These are phyloP conservation scores for Balanococcus diminutus DNA, from an alignment of 2,888 invertebrate species.

Conservation along the genomic window DNA sequence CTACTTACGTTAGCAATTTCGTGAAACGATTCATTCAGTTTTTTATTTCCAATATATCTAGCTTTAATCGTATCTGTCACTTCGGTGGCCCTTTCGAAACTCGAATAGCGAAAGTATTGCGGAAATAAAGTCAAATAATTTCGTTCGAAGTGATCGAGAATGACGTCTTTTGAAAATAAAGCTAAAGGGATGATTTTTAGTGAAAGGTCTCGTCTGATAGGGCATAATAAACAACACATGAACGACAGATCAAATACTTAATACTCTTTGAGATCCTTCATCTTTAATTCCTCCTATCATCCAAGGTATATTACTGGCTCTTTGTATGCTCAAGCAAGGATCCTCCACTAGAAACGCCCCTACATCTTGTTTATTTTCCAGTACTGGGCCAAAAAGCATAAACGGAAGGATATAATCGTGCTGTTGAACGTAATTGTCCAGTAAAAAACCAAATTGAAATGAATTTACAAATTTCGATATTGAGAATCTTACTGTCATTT, in stretches of 20 bases:
- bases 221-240: neutral
- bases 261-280: constrained; percentile 34
- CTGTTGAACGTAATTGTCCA: neutral
- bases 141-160: neutral
- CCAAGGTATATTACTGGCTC: constrained; percentile 29
- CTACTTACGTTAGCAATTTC: constrained; percentile 5
- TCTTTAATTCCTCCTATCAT: constrained; percentile 29
- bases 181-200: neutral
- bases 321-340: constrained; percentile 36
- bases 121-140: neutral
- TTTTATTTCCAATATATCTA: neutral
- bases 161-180: neutral
- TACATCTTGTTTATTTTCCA: neutral
- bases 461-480: neutral
- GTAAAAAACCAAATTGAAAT: neutral
- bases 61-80: neutral
- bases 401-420: constrained; percentile 47
- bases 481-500: neutral
- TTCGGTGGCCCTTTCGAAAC: neutral
- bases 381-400: constrained; percentile 34
- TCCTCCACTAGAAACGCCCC: constrained; percentile 33
- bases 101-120: neutral
- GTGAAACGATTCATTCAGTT: constrained; percentile 24
- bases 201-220: neutral
- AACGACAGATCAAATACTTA: constrained; percentile 10